These are phyloP conservation scores for Tokudaia muenninki DNA, from an alignment of 2,797 vertebrate species.

Conservation along the genomic window DNA sequence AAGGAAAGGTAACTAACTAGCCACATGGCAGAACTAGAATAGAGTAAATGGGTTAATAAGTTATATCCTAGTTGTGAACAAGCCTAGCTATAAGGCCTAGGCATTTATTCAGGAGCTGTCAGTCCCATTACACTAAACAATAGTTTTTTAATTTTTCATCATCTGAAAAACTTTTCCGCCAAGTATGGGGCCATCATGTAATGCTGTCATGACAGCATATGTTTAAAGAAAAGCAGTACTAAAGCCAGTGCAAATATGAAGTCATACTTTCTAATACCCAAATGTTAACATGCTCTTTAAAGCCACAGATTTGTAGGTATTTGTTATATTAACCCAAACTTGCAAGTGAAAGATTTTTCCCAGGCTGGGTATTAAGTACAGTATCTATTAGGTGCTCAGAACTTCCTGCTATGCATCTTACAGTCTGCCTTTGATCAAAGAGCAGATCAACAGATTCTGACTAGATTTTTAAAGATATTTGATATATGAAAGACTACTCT, in stretches of 20 bases:
- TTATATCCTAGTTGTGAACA: too few species aligned
- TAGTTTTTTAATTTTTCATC: constrained; percentile 7
- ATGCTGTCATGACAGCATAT: not conserved
- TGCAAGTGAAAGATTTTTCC: not conserved
- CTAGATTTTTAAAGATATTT: not conserved
- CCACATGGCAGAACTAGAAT: too few species aligned
- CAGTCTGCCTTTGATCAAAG: not conserved
- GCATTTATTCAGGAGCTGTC: too few species aligned
- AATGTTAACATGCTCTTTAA: not conserved
- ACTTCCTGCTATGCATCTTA: not conserved
- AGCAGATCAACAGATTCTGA: not conserved
- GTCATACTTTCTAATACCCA: constrained; percentile 17
- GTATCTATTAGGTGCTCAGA: not conserved
- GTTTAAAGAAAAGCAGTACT: not conserved
- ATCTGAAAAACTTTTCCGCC: not conserved
- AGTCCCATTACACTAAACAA: not conserved
- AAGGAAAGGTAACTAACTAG: too few species aligned
- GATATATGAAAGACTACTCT: not conserved
- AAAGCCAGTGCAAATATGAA: constrained; percentile 12
- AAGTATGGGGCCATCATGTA: not conserved
- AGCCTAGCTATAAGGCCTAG: too few species aligned
- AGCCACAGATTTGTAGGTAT: not conserved
- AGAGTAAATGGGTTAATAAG: too few species aligned
- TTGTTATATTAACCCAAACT: constrained; percentile 9
- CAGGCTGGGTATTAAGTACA: not conserved